These are phyloP conservation scores for Zaprionus africanus DNA, from an alignment of 1,140 invertebrate genomes.

Conservation along the genomic window DNA sequence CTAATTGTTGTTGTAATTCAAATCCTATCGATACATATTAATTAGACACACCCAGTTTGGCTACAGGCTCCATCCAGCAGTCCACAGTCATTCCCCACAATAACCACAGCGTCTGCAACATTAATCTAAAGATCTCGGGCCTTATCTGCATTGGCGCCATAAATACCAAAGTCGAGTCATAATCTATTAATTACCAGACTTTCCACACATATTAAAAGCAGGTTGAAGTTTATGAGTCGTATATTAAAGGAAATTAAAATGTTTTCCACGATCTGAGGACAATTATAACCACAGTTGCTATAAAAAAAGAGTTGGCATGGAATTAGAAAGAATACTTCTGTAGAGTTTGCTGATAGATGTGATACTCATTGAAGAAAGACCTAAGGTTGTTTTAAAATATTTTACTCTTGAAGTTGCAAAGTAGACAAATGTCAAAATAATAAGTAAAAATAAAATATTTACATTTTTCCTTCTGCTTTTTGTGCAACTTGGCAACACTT, in stretches of 20 bases:
- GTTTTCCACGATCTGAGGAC: slow-evolving; percentile 18
- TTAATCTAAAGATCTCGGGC: slow-evolving; percentile 71
- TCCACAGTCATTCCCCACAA: background rate
- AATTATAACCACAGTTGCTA: background rate
- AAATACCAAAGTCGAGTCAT: slow-evolving; percentile 71
- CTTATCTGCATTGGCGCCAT: slow-evolving; percentile 74
- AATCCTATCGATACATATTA: slow-evolving; percentile 79
- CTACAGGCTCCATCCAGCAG: slow-evolving; percentile 23
- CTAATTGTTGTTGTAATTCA: slow-evolving; percentile 79
- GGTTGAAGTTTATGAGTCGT: slow-evolving; percentile 52
- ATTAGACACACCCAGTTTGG: slow-evolving; percentile 67
- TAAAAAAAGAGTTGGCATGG: slow-evolving; percentile 18
- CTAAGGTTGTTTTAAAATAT: too few species aligned
- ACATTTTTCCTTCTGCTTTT: too few species aligned
- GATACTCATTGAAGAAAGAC: background rate
- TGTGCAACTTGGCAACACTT: background rate
- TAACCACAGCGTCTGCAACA: slow-evolving; percentile 41
- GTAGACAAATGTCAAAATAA: too few species aligned
- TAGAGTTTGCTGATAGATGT: background rate
- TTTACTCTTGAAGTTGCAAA: too few species aligned
- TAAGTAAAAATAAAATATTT: too few species aligned
- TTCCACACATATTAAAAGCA: slow-evolving; percentile 73
- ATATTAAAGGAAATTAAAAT: slow-evolving; percentile 35
- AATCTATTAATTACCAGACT: slow-evolving; percentile 79
- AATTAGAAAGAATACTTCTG: background rate